These are phyloP conservation scores for Pipa parva DNA, from an alignment of 2,113 vertebrate genomes.

Conservation along the genomic window DNA sequence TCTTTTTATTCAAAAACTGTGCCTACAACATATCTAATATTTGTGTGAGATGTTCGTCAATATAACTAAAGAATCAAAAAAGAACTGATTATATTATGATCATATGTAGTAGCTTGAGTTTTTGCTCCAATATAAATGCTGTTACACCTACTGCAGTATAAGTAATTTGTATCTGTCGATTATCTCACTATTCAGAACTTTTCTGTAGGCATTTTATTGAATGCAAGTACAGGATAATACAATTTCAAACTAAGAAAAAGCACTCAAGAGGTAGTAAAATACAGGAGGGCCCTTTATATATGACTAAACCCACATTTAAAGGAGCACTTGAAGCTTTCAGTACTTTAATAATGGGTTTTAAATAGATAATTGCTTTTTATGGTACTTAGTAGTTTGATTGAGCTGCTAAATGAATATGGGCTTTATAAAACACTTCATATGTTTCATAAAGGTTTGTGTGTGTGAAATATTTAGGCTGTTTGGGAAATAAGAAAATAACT, in stretches of 20 bases:
- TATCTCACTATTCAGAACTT: background rate
- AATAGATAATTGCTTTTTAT: constrained; percentile 4
- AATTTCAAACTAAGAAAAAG: background rate
- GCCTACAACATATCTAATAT: too few species aligned
- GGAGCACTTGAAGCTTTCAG: background rate
- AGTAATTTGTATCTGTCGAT: background rate
- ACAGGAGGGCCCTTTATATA: background rate
- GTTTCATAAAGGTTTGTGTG: background rate
- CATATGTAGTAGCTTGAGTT: too few species aligned
- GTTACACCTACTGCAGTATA: too few species aligned
- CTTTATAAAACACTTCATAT: background rate
- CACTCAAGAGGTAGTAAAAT: background rate
- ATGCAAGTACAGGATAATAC: background rate
- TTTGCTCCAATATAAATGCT: background rate
- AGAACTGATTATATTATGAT: too few species aligned
- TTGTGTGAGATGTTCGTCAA: too few species aligned
- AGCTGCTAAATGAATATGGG: background rate
- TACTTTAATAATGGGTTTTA: background rate
- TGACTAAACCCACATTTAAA: background rate
- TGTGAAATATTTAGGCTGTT: background rate
- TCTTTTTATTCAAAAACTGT: too few species aligned
- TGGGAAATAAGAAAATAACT: background rate
- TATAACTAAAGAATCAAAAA: too few species aligned
- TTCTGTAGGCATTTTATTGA: background rate
- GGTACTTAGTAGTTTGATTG: constrained; percentile 7